phyloP scores from a whole-genome alignment of 2,888 invertebrate genomes.

The Eristalis tenax region DNA sequence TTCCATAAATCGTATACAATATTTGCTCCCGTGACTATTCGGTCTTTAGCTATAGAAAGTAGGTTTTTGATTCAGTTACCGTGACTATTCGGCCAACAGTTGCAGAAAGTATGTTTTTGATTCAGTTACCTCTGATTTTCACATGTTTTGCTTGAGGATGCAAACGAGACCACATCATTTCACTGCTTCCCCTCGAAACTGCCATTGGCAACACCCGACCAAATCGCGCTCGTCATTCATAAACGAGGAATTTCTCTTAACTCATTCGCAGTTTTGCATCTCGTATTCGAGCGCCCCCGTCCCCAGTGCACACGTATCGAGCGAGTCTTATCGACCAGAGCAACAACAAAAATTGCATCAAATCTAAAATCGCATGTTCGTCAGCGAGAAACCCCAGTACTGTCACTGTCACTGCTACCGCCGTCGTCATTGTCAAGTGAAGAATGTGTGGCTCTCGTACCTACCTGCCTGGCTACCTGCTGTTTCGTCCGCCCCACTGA shows the following conservation, averaged over 20 bases:
- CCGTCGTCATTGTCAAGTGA: slow-evolving; percentile 18
- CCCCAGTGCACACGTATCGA: no score
- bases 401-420: neutral
- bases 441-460: neutral
- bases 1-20: no score
- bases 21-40: no score
- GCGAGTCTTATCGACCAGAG: neutral
- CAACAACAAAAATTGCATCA: neutral
- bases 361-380: neutral
- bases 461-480: slow-evolving; percentile 5
- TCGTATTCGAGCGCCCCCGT: neutral
- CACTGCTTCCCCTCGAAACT: neutral
- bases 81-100: no score
- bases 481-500: slow-evolving; percentile 40
- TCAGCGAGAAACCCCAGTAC: neutral
- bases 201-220: neutral
- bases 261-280: neutral
- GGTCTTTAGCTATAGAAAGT: no score
- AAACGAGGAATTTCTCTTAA: neutral
- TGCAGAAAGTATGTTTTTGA: no score
- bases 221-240: neutral
- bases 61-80: no score
- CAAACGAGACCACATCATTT: no score
- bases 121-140: no score
- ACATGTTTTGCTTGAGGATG: no score